These are phyloP conservation scores for Ellobius talpinus DNA, from an alignment of 2,113 vertebrate species.

Conservation along the genomic window DNA sequence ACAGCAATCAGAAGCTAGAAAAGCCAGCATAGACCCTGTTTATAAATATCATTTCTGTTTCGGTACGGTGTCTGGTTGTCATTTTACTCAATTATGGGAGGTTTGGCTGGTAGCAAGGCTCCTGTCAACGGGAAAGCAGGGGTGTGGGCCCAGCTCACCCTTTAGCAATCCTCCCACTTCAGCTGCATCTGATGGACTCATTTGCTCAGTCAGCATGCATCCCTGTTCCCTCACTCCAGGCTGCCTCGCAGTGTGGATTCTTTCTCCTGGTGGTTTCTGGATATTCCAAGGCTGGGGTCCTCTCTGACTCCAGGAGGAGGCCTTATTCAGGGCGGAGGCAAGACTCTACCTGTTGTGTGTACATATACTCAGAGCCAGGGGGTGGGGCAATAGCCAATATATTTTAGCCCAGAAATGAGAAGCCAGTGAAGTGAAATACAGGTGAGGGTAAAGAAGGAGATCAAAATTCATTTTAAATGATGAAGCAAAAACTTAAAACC, in stretches of 20 bases:
- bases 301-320: slow-evolving; percentile 34
- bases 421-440: not conserved
- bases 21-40: slow-evolving; percentile 58
- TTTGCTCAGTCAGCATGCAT: slow-evolving; percentile 4
- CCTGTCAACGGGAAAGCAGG: slow-evolving; percentile 1
- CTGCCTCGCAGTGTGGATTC: slow-evolving; percentile 14
- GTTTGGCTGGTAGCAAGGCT: not conserved
- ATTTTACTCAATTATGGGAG: slow-evolving; percentile 65
- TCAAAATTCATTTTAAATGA: not conserved
- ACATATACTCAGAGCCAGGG: not conserved
- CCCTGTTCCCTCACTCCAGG: slow-evolving; percentile 38
- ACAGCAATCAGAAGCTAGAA: slow-evolving; percentile 76
- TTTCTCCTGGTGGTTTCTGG: slow-evolving; percentile 35
- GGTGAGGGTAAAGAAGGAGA: not conserved
- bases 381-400: not conserved
- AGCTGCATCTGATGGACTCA: slow-evolving; percentile 30
- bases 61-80: slow-evolving; percentile 58
- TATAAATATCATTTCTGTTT: slow-evolving; percentile 65
- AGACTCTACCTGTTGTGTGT: not conserved
- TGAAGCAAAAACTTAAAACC: not conserved
- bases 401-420: slow-evolving; percentile 24
- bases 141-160: not conserved
- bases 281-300: not conserved
- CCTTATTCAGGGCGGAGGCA: not conserved
- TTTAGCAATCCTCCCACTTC: not conserved